Evolutionary conservation across 2,113 vertebrate genomes (phyloP), one percentile per base, ranked within the genome.

Genomic region (Oncorhynchus kisutch): DNA sequence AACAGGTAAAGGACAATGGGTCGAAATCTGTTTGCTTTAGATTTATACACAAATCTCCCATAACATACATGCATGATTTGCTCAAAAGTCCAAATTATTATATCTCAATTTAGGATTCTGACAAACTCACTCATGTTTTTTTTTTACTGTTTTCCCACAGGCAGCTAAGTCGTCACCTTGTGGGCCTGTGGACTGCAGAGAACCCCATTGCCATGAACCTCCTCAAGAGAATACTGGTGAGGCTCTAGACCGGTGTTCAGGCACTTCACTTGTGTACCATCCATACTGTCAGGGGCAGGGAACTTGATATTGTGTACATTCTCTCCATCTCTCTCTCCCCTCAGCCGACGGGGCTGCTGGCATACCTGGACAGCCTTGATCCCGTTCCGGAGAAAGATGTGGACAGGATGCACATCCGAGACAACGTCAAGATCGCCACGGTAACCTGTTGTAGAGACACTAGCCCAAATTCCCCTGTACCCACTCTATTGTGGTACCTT

Each of bases 161-260:
- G 85, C 97, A 99, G 91, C 89, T 99, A 82, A 99, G 97, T 90
- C 98, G 98, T 85, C 98, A 99, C 89, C 93, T 99, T 87, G 97
- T 99, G 86, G 98, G 97, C 74, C 94, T 99, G 75, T 99, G 98
- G 98, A 99, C 95, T 57, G 97, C 98, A 76, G 97, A 98, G 82
- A 99, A 98, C 86, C 89, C 93, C 73, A 95, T 95, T 39, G 96
- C 98, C 78, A 89, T 96, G 90, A 98, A 96, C 90, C 95, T 99
- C 77, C 90, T 99, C 76, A 99, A 98, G 82, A 96, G 98, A 83
- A 97, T 99, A 84, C 94, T 99, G 95, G 98, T 99, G 89, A 94
- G 94, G 22, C n/a, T 77, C 16, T 24, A 62, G 18, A 73, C 64
- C 12, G n/a, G 20, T 45, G 51, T 54, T 14, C 14, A 18, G 51